These are phyloP conservation scores for Argyrosomus japonicus DNA, from an alignment of 2,113 vertebrate species.

Conservation along the genomic window DNA sequence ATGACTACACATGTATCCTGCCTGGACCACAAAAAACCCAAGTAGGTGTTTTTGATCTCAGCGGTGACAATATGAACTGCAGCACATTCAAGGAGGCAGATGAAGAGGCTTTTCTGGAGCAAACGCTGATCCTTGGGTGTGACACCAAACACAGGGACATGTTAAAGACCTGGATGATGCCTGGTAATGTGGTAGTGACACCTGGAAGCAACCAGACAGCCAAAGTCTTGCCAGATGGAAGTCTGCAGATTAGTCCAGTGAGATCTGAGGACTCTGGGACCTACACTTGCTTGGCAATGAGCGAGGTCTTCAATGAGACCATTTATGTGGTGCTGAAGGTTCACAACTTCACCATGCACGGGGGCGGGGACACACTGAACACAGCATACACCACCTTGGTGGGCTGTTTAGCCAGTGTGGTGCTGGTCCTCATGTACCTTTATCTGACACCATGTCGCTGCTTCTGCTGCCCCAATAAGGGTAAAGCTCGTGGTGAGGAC, in stretches of 20 bases:
- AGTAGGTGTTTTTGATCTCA: conserved; percentile 84
- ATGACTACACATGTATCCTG: conserved; percentile 86
- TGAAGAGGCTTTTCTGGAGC: conserved; percentile 89
- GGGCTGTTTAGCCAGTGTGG: conserved; percentile 95
- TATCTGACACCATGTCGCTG: conserved; percentile 97
- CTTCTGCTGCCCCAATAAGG: conserved; percentile 90
- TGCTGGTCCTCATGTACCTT: conserved; percentile 96
- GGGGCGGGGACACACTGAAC: conserved; percentile 90
- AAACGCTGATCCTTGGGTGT: conserved; percentile 87
- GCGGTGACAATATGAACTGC: conserved; percentile 89
- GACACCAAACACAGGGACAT: conserved; percentile 90
- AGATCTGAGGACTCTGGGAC: conserved; percentile 89
- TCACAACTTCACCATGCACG: conserved; percentile 91
- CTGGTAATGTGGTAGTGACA: conserved; percentile 83
- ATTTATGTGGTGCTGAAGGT: conserved; percentile 93
- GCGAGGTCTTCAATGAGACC: conserved; percentile 92
- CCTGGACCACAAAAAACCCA: conserved; percentile 67
- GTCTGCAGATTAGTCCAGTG: conserved; percentile 84
- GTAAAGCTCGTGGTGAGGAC: conserved; percentile 87
- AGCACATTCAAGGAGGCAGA: conserved; percentile 89
- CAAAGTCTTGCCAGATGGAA: conserved; percentile 85
- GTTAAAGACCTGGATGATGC: conserved; percentile 89
- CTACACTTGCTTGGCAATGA: conserved; percentile 91
- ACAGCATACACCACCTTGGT: conserved; percentile 98
- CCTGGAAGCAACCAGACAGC: conserved; percentile 85